These are phyloP conservation scores for Himalopsyche kuldschensis DNA, from an alignment of 2,888 invertebrate genomes.

Conservation along the genomic window DNA sequence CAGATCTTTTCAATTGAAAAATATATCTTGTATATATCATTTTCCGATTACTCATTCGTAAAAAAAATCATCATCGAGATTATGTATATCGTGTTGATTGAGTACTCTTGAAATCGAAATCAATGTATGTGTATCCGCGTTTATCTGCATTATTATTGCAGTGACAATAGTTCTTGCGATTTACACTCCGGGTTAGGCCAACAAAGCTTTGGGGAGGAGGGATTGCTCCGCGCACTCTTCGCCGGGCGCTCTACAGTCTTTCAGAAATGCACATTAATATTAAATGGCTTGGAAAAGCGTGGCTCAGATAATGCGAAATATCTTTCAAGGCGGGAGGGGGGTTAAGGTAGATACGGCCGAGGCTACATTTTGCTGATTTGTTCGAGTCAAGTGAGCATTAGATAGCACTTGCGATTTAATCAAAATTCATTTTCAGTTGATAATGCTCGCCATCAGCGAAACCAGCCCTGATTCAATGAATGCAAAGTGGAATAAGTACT, in stretches of 20 bases:
- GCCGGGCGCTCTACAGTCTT: slow-evolving; percentile 19
- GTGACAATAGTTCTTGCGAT: neutral
- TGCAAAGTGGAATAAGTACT: too few species aligned
- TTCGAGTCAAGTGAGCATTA: neutral
- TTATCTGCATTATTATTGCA: neutral
- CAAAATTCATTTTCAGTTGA: too few species aligned
- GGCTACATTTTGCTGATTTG: neutral
- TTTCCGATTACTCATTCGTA: too few species aligned
- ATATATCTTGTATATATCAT: too few species aligned
- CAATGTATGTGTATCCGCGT: too few species aligned
- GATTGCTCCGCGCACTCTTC: neutral
- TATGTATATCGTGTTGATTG: too few species aligned
- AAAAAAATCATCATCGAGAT: too few species aligned
- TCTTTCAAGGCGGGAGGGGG: slow-evolving; percentile 12
- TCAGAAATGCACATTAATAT: slow-evolving; percentile 62
- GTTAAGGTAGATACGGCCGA: neutral
- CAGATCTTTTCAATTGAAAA: too few species aligned
- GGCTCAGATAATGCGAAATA: slow-evolving; percentile 41
- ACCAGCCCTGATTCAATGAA: too few species aligned
- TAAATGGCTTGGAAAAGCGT: slow-evolving; percentile 63
- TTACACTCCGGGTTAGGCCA: neutral
- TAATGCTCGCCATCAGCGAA: too few species aligned
- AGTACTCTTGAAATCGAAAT: too few species aligned
- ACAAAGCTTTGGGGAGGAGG: neutral
- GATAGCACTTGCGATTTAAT: too few species aligned